Conservation (phyloP, 1,140 invertebrate species). For the Aphelenchoides fujianensis region DNA sequence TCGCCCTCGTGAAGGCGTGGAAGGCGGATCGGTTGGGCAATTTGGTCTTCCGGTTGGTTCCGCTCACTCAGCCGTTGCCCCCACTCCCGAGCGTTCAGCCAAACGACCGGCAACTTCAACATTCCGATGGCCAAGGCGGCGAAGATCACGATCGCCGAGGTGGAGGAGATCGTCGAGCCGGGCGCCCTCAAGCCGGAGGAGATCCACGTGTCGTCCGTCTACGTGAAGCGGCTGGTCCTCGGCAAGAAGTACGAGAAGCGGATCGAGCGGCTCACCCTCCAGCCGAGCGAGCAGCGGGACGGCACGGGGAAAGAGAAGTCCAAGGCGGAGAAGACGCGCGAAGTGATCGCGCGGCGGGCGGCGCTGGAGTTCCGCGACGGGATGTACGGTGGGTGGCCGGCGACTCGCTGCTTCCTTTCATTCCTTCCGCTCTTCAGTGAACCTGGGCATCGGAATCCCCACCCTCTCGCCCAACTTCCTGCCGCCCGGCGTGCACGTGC, state of each 20-base stretch:
- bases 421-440: slow-evolving; percentile 67
- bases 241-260: slow-evolving; percentile 60
- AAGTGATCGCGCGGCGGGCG: slow-evolving; percentile 83
- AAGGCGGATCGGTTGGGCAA: slow-evolving; percentile 91
- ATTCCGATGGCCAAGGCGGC: slow-evolving; percentile 59
- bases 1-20: slow-evolving; percentile 91
- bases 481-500: slow-evolving; percentile 67
- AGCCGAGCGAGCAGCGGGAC: background rate
- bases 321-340: slow-evolving; percentile 71
- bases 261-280: slow-evolving; percentile 47
- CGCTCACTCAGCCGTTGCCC: background rate
- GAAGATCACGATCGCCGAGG: slow-evolving; percentile 59
- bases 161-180: slow-evolving; percentile 60
- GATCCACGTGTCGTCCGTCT: slow-evolving; percentile 60
- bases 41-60: slow-evolving; percentile 76
- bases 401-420: background rate
- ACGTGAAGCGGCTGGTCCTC: slow-evolving; percentile 49
- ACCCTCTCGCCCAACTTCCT: slow-evolving; percentile 91
- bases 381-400: slow-evolving; percentile 78
- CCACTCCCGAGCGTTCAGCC: slow-evolving; percentile 51
- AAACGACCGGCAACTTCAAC: slow-evolving; percentile 60
- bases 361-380: slow-evolving; percentile 93
- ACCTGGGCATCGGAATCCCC: slow-evolving; percentile 92
- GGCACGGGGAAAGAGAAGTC: background rate
- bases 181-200: slow-evolving; percentile 55